These are phyloP conservation scores for Apoda limacodes DNA, from an alignment of 2,888 invertebrate species.

Conservation along the genomic window DNA sequence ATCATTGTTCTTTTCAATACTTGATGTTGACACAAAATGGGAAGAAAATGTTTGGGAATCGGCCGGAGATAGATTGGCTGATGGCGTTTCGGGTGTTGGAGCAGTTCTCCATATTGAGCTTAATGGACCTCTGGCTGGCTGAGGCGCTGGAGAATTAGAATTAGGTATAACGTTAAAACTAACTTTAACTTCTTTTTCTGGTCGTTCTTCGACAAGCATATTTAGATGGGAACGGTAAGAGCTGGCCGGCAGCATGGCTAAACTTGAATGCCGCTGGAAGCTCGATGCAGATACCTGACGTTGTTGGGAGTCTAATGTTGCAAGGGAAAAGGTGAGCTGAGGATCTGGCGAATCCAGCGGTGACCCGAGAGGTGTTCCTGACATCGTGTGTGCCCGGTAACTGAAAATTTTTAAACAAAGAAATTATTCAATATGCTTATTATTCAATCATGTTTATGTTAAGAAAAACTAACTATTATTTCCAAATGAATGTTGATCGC, in stretches of 20 bases:
- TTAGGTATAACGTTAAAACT: constrained; percentile 53
- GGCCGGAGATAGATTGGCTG: constrained; percentile 72
- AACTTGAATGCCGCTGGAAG: constrained; percentile 57
- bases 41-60: constrained; percentile 74
- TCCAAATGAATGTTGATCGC: no score
- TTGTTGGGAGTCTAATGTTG: constrained; percentile 69
- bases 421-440: no score
- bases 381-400: constrained; percentile 84
- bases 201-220: constrained; percentile 59
- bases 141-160: constrained; percentile 43
- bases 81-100: constrained; percentile 76
- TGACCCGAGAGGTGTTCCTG: constrained; percentile 83
- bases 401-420: no score
- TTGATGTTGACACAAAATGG: constrained; percentile 69
- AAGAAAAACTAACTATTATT: no score
- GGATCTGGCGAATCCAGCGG: constrained; percentile 87
- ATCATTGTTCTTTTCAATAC: constrained; percentile 56
- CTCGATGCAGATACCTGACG: constrained; percentile 73
- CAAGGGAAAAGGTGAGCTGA: constrained; percentile 73
- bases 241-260: constrained; percentile 59
- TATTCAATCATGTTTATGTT: no score
- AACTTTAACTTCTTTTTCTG: constrained; percentile 58
- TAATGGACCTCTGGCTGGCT: constrained; percentile 52
- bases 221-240: constrained; percentile 61
- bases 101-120: constrained; percentile 59